These are phyloP conservation scores for Caenorhabditis becei DNA, from an alignment of 2,888 invertebrate genomes.

Conservation along the genomic window DNA sequence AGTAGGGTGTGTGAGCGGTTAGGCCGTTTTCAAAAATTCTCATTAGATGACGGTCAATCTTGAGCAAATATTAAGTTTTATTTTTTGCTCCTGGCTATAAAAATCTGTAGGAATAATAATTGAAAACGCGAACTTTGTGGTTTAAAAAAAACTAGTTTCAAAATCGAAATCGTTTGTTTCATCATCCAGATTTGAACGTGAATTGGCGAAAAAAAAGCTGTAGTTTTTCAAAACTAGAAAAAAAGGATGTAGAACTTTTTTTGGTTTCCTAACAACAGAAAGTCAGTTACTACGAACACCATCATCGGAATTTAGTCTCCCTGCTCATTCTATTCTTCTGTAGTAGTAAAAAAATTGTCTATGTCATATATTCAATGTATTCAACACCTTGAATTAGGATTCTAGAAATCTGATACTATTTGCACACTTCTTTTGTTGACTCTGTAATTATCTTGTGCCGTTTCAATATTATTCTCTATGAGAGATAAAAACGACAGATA, in stretches of 20 bases:
- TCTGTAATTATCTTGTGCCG: conserved; percentile 48
- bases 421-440: conserved; percentile 34
- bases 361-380: conserved; percentile 20
- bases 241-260: too few relatives aligned
- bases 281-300: neutral
- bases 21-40: too few relatives aligned
- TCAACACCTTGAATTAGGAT: conserved; percentile 33
- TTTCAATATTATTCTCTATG: too few relatives aligned
- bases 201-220: neutral
- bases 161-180: too few relatives aligned
- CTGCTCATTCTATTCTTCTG: too few relatives aligned
- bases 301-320: neutral
- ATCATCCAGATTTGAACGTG: neutral
- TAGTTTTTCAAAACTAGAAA: too few relatives aligned
- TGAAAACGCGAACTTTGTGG: conserved; percentile 33
- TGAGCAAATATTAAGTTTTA: conserved; percentile 50
- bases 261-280: neutral
- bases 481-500: too few relatives aligned
- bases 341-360: neutral
- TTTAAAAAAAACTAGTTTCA: conserved; percentile 2
- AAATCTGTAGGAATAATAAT: conserved; percentile 1
- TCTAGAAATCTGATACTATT: conserved; percentile 53
- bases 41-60: conserved; percentile 44
- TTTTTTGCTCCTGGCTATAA: conserved; percentile 54
- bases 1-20: too few relatives aligned